These are phyloP conservation scores for Anabacerthia variegaticeps DNA, from an alignment of 2,797 vertebrate species.

Conservation along the genomic window DNA sequence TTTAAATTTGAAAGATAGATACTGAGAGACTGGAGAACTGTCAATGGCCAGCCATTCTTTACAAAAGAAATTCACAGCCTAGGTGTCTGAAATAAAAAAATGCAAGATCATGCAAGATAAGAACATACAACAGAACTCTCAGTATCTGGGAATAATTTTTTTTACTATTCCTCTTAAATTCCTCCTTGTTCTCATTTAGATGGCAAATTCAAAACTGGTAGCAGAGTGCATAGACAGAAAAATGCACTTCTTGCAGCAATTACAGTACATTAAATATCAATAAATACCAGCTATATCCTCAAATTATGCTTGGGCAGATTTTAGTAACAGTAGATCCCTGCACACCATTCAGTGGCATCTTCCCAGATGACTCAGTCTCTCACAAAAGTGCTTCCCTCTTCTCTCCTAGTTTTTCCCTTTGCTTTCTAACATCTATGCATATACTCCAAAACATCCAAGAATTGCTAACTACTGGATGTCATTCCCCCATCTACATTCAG, in stretches of 20 bases:
- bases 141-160: neutral
- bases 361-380: neutral
- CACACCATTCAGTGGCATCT: neutral
- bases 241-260: neutral
- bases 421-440: neutral
- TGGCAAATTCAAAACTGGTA: neutral
- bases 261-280: neutral
- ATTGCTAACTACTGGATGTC: neutral
- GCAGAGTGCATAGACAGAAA: neutral
- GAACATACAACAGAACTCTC: neutral
- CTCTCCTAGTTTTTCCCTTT: neutral
- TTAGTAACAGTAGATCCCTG: neutral
- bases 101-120: neutral
- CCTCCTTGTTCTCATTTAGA: neutral
- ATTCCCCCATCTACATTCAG: neutral
- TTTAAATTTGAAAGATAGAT: neutral
- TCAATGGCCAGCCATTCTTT: neutral
- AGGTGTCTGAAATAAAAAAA: neutral
- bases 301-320: neutral
- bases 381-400: neutral
- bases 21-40: neutral
- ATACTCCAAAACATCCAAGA: neutral
- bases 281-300: neutral
- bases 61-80: neutral
- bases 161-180: neutral